Evolutionary conservation across 1,140 invertebrate species (phyloP).

Genomic region (Mylabris phalerata): DNA sequence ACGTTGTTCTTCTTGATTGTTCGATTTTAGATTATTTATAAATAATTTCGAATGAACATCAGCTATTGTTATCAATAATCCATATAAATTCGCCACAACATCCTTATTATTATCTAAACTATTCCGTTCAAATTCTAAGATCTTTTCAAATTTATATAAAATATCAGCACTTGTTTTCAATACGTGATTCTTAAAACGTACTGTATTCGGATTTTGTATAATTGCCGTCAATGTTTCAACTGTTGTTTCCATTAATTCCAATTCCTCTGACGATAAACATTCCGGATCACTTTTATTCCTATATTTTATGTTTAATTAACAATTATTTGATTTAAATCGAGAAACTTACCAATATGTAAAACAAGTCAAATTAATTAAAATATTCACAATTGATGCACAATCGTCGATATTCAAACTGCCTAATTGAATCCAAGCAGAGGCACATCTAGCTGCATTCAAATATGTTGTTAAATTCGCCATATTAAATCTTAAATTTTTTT

Average conservation of each 20-base stretch:
- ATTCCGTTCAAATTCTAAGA: slow-evolving; percentile 34
- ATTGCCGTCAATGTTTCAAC: slow-evolving; percentile 52
- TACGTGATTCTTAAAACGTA: slow-evolving; percentile 32
- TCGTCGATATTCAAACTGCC: slow-evolving; percentile 37
- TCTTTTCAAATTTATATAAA: slow-evolving; percentile 40
- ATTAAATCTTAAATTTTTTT: slow-evolving; percentile 30
- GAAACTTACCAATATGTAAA: slow-evolving; percentile 38
- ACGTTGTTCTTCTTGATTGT: slow-evolving; percentile 39
- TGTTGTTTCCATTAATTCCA: slow-evolving; percentile 52
- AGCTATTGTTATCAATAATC: slow-evolving; percentile 55
- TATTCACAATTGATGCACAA: slow-evolving; percentile 33
- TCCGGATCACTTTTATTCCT: slow-evolving; percentile 42
- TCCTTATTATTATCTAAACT: slow-evolving; percentile 41
- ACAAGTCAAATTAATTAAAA: slow-evolving; percentile 40
- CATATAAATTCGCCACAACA: slow-evolving; percentile 51
- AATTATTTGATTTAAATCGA: not conserved
- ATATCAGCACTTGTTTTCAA: slow-evolving; percentile 33
- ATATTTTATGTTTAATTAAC: slow-evolving; percentile 9
- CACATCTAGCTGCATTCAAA: slow-evolving; percentile 51
- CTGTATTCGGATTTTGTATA: slow-evolving; percentile 34
- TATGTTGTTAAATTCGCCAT: slow-evolving; percentile 44
- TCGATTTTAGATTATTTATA: slow-evolving; percentile 46
- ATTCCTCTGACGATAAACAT: slow-evolving; percentile 46
- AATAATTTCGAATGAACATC: slow-evolving; percentile 60
- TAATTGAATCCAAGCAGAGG: slow-evolving; percentile 56